Evolutionary conservation across 2,888 invertebrate genomes (phyloP).

Genomic region (Chouioia cunea): DNA sequence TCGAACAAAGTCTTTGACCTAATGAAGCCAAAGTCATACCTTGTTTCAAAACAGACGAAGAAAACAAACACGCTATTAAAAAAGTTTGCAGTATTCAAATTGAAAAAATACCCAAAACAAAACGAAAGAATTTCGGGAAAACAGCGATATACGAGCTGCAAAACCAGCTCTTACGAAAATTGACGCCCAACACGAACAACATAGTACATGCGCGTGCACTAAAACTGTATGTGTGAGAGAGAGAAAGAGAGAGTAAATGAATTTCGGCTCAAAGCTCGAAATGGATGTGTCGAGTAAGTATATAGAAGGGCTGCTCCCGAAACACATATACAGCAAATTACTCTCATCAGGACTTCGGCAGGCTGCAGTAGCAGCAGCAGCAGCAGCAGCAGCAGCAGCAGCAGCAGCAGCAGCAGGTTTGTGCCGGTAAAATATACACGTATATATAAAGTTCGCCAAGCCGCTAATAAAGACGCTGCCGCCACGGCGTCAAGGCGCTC

Average conservation of each 20-base stretch:
- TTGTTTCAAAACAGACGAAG: too few relatives aligned
- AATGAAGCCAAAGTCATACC: too few relatives aligned
- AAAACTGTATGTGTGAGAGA: background rate
- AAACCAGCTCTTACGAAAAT: background rate
- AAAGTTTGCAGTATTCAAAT: too few relatives aligned
- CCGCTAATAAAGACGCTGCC: constrained; percentile 43
- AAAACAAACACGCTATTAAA: too few relatives aligned
- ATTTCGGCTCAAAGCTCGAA: constrained; percentile 24
- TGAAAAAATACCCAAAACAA: too few relatives aligned
- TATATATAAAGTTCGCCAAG: constrained; percentile 31
- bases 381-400: background rate
- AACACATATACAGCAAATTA: constrained; percentile 36
- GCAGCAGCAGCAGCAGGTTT: constrained; percentile 34
- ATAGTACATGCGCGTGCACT: background rate
- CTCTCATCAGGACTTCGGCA: constrained; percentile 39
- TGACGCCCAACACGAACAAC: background rate
- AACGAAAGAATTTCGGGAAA: too few relatives aligned
- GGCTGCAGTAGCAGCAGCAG: background rate
- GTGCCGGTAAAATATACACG: constrained; percentile 42
- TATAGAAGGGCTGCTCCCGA: too few relatives aligned
- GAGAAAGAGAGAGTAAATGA: constrained; percentile 19
- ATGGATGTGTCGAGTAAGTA: constrained; percentile 17
- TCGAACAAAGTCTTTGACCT: too few relatives aligned
- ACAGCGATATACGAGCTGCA: too few relatives aligned
- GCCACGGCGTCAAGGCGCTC: constrained; percentile 31